Percentiles rank a stretch among this genome's conserved stretches.
Conservation (phyloP, 2,797 vertebrate species). For the Sitta carolinensis region DNA sequence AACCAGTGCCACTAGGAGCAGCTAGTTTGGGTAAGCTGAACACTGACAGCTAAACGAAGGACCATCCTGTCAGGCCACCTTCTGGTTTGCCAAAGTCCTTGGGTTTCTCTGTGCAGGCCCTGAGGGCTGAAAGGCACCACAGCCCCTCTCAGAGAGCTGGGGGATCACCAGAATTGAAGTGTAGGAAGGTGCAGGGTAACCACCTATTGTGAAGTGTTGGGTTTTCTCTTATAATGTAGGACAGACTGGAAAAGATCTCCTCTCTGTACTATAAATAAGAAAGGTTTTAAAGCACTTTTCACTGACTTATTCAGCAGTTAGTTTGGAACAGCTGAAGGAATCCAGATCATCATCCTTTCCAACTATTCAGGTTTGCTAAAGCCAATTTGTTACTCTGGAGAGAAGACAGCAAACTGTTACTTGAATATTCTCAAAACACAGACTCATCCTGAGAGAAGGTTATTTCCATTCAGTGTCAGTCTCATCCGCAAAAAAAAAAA, state of each 20-base stretch:
- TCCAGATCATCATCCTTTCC: neutral
- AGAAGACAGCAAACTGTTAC: neutral
- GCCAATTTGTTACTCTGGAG: neutral
- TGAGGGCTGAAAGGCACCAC: accelerated
- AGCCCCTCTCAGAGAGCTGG: neutral
- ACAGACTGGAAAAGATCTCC: neutral
- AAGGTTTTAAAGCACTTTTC: neutral
- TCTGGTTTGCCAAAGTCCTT: neutral
- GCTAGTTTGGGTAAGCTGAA: neutral
- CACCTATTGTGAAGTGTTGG: neutral
- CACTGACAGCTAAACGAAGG: neutral
- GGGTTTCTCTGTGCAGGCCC: neutral
- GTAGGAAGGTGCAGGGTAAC: neutral
- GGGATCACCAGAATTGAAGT: neutral
- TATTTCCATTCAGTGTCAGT: neutral
- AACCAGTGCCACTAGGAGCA: neutral
- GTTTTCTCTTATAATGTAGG: neutral
- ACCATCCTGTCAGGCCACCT: neutral
- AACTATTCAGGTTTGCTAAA: neutral
- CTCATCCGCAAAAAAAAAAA: neutral
- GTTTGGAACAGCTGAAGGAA: neutral
- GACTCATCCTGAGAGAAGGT: neutral
- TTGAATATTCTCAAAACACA: neutral
- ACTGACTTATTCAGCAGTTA: neutral
- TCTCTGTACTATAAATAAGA: neutral